These are phyloP conservation scores for Alouatta palliata DNA, from an alignment of 2,113 vertebrate genomes.

Conservation along the genomic window DNA sequence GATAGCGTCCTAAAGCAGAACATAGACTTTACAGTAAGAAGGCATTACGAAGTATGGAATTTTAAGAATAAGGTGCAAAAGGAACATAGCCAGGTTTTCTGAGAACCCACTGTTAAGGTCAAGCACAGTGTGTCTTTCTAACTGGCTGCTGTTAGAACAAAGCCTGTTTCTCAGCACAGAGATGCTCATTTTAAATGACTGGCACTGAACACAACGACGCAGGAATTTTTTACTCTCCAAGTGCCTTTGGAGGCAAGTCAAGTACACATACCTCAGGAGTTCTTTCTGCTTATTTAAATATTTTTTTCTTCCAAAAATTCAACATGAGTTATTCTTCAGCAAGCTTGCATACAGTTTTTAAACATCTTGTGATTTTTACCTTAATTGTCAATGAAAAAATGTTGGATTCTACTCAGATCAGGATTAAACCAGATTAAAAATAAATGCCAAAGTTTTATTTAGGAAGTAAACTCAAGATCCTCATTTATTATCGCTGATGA, in stretches of 20 bases:
- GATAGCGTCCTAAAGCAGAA: not conserved
- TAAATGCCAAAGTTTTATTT: not conserved
- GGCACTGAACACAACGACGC: not conserved
- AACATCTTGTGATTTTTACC: not conserved
- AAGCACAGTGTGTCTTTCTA: not conserved
- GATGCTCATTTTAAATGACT: not conserved
- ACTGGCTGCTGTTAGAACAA: not conserved
- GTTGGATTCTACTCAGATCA: not conserved
- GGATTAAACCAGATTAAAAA: constrained; percentile 37
- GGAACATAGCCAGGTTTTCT: not conserved
- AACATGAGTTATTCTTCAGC: constrained; percentile 40
- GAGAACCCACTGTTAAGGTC: not conserved
- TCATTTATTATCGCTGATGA: not conserved
- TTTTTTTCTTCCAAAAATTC: constrained; percentile 19
- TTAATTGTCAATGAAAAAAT: not conserved
- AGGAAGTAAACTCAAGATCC: not conserved
- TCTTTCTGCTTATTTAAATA: constrained; percentile 42
- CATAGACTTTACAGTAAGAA: not conserved
- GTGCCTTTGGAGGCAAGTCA: not conserved
- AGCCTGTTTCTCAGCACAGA: not conserved
- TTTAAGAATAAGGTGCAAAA: not conserved
- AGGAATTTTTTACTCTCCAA: not conserved
- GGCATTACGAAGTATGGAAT: not conserved
- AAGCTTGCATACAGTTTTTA: not conserved
- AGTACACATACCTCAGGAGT: not conserved